Evolutionary conservation across 2,113 vertebrate genomes (phyloP).

Genomic region (Platysternon megacephalum): DNA sequence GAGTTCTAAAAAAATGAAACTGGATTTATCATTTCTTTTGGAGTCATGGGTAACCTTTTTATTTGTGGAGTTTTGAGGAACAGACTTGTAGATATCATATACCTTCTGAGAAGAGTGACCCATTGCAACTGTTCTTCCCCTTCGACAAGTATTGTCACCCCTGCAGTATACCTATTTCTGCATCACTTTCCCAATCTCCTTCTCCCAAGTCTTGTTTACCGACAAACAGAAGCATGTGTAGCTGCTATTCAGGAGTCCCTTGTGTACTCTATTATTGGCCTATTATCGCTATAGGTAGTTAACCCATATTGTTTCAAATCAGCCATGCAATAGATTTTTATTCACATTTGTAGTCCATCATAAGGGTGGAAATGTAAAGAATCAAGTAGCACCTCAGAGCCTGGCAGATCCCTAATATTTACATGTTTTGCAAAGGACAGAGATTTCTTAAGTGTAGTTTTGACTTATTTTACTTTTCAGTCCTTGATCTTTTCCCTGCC

Average conservation of each 20-base stretch:
- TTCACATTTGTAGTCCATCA: background rate
- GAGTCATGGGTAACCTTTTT: background rate
- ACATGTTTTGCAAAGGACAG: background rate
- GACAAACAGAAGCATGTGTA: background rate
- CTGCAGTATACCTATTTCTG: background rate
- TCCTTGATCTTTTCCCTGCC: background rate
- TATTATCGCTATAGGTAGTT: background rate
- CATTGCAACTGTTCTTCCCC: background rate
- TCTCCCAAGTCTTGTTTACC: background rate
- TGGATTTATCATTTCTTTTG: background rate
- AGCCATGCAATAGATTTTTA: background rate
- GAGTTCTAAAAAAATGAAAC: background rate
- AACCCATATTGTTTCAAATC: background rate
- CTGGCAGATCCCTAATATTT: background rate
- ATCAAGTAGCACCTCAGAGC: rapidly evolving
- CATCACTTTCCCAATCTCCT: background rate
- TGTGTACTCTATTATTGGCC: background rate
- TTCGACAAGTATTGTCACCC: background rate
- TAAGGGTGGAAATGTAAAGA: background rate
- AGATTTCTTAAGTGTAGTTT: background rate
- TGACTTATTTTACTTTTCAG: background rate
- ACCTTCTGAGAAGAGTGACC: background rate
- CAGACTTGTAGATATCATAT: background rate
- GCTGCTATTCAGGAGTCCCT: background rate
- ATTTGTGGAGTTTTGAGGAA: background rate